Base-by-base conservation (phyloP, 2,797 vertebrate species). In the Mallotus villosus region DNA sequence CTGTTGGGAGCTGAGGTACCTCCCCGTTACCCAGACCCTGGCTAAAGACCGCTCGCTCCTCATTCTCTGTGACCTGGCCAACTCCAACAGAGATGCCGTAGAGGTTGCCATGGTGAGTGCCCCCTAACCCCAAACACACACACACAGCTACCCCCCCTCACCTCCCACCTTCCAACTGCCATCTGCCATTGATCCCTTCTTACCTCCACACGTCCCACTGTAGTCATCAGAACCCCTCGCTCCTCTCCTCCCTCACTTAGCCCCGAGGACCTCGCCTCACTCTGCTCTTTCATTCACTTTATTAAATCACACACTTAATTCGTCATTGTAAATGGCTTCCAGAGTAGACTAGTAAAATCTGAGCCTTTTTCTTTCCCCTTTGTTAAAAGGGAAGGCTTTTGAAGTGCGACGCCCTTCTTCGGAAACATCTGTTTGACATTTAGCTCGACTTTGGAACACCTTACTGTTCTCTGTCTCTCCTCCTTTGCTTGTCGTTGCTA, bases 101-200 rank as follows among this genome's bases (percentile, higher is more conserved):
- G 96, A 96, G 81, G 97, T 97, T 76, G 96, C 97, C 67, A 86
- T 98, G 93, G 97, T 99, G 87, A 96, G 90, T 91, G 78, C 7
- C 17, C 27, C 25, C 27, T 34, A 34, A n/a, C 29, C 6, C 0
- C 62, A 5, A 6, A 46, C n/a, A 37, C 61, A 34, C 61, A 65
- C 29, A 34, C 61, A 63, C 61, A 34, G 6, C 34, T 53, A 19
- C 25, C 25, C 58, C 58, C 12, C 29, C 59, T 60, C 58, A 53
- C 37, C 60, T 19, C 70, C 21, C 41, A 64, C 29, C 53, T 65
- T 57, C 21, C 57, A 21, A 41, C 71, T 46, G 22, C 63, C 63
- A 66, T 57, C 70, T 71, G 61, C 49, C 24, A 67, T 55, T 22
- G 69, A 55, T 55, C 60, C 37, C 17, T 22, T 21, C 51, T 11